Percentiles rank a stretch among this genome's conserved stretches.
phyloP scores from a whole-genome alignment of 2,797 vertebrate species.

The Ctenopoma multispine region DNA sequence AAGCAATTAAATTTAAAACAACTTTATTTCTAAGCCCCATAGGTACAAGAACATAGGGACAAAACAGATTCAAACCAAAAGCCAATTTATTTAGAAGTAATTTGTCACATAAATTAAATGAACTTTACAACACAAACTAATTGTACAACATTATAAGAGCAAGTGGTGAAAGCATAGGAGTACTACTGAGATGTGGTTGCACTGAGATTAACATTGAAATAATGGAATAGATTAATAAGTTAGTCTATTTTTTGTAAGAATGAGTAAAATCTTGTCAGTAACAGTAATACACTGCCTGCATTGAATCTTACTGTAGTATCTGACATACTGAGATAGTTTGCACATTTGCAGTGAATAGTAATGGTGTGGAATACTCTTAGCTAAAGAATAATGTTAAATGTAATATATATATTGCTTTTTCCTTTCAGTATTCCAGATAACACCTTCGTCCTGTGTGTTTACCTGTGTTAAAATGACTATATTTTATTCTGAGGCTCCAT shows the following conservation, averaged over 20 bases:
- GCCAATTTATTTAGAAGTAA: conserved; percentile 1
- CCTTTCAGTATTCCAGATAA: conserved; percentile 29
- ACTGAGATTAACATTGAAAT: too few species aligned
- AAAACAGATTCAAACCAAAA: conserved; percentile 5
- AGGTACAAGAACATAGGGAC: not conserved
- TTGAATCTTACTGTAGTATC: conserved; percentile 1
- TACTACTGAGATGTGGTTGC: not conserved
- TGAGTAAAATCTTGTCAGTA: not conserved
- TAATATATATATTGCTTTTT: not conserved
- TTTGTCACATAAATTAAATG: conserved; percentile 29
- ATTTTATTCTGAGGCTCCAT: too few species aligned
- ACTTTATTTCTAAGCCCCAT: conserved; percentile 20
- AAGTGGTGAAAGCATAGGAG: not conserved
- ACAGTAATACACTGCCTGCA: not conserved
- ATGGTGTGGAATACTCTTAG: conserved; percentile 12
- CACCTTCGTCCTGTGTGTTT: not conserved
- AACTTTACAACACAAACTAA: not conserved
- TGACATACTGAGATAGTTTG: not conserved
- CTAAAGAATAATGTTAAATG: not conserved
- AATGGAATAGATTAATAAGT: too few species aligned
- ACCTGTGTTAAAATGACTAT: conserved; percentile 31
- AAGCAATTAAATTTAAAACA: conserved; percentile 29
- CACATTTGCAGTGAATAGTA: not conserved
- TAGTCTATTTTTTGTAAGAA: not conserved
- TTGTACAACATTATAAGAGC: not conserved